These are phyloP conservation scores for Galerucella calmariensis DNA, from an alignment of 2,888 invertebrate species.

Conservation along the genomic window DNA sequence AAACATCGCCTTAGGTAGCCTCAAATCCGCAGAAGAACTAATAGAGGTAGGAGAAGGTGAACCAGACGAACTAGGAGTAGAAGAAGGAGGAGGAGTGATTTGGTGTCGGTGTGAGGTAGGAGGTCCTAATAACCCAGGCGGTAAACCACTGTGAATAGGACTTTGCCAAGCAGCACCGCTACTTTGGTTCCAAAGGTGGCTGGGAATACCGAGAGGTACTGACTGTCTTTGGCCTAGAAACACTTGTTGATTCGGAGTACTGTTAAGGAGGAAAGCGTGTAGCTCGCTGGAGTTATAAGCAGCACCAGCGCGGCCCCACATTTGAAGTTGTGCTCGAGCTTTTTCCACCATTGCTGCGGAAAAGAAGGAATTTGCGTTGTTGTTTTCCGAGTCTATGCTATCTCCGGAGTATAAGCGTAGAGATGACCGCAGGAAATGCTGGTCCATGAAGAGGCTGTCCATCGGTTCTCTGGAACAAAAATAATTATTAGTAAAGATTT, in stretches of 20 bases:
- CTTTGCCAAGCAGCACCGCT: constrained; percentile 59
- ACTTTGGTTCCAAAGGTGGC: constrained; percentile 66
- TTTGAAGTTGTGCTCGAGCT: constrained; percentile 66
- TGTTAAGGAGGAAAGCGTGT: constrained; percentile 62
- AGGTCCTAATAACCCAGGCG: constrained; percentile 63
- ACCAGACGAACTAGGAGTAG: constrained; percentile 71
- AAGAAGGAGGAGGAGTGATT: constrained; percentile 64
- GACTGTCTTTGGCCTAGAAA: constrained; percentile 60
- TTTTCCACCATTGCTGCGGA: constrained; percentile 71
- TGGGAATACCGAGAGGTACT: constrained; percentile 61
- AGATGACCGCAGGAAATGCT: constrained; percentile 75
- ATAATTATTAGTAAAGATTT: neutral
- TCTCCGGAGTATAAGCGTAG: constrained; percentile 71
- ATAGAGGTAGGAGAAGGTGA: constrained; percentile 68
- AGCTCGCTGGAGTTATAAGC: constrained; percentile 68
- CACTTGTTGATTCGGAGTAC: constrained; percentile 57
- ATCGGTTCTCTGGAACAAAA: constrained; percentile 73
- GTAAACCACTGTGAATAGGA: constrained; percentile 61
- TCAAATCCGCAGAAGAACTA: constrained; percentile 60
- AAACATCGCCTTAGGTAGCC: constrained; percentile 65
- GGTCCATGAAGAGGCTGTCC: constrained; percentile 83
- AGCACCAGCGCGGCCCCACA: constrained; percentile 67
- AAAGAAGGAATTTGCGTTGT: constrained; percentile 64
- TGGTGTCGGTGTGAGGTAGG: constrained; percentile 62
- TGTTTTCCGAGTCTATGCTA: constrained; percentile 66